phyloP scores from a whole-genome alignment of 2,888 invertebrate species.

The Dicyrtoma fusca region DNA sequence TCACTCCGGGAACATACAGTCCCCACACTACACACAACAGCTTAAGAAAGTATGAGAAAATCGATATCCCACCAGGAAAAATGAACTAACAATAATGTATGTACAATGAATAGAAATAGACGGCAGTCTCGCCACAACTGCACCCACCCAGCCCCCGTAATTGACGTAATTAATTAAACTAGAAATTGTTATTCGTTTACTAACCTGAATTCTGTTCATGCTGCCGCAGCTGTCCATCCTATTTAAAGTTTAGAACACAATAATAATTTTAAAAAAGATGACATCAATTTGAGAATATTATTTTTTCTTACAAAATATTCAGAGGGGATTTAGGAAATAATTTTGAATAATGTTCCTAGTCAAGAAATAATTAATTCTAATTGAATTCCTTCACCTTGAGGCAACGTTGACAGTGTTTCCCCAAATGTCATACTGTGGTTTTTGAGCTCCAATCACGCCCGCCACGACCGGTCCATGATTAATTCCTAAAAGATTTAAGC shows the following conservation, averaged over 20 bases:
- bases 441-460: conserved; percentile 67
- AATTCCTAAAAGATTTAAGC: conserved; percentile 66
- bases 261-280: too few relatives aligned
- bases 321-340: too few relatives aligned
- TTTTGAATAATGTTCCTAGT: background rate
- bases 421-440: conserved; percentile 85
- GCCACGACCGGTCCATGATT: conserved; percentile 92
- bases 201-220: conserved; percentile 81
- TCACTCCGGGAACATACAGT: too few relatives aligned
- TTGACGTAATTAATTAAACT: background rate
- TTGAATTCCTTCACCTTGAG: conserved; percentile 61
- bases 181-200: conserved; percentile 55
- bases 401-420: conserved; percentile 98
- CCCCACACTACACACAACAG: too few relatives aligned
- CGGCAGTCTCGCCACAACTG: too few relatives aligned
- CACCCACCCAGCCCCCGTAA: background rate
- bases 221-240: conserved; percentile 96
- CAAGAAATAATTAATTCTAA: background rate
- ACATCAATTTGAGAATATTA: too few relatives aligned
- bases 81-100: too few relatives aligned
- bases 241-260: background rate
- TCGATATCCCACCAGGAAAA: too few relatives aligned
- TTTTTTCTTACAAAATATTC: too few relatives aligned
- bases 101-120: too few relatives aligned
- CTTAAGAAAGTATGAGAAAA: too few relatives aligned